phyloP scores from a whole-genome alignment of 30 jellyfish, hydroid and myxozoan species.

The Hydra vulgaris region DNA sequence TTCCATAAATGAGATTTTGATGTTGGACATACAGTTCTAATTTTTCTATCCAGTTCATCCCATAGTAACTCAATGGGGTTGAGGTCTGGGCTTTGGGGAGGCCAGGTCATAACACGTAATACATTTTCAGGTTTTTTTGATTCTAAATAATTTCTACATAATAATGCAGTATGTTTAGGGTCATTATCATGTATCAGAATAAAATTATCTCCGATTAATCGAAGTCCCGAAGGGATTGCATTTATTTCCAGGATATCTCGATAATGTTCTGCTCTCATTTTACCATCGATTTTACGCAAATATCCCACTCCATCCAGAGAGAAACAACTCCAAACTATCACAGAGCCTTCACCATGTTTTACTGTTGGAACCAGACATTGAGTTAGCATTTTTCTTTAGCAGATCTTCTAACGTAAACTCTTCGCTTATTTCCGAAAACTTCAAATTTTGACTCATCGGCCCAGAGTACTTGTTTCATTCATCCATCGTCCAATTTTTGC shows the following conservation, averaged over 20 bases:
- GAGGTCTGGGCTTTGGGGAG: background rate
- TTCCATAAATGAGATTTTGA: background rate
- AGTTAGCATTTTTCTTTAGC: background rate
- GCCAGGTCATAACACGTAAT: background rate
- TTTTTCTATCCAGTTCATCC: background rate
- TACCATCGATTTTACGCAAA: background rate
- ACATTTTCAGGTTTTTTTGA: background rate
- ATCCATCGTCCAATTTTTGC: background rate
- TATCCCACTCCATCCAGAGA: background rate
- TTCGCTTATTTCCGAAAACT: background rate
- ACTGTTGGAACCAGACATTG: background rate
- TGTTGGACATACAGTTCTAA: background rate
- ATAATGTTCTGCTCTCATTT: background rate
- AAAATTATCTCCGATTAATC: background rate
- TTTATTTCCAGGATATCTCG: background rate
- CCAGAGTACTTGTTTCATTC: background rate
- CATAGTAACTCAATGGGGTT: background rate
- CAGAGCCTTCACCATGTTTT: background rate
- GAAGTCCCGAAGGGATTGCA: background rate
- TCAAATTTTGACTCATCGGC: background rate
- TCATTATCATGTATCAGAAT: background rate
- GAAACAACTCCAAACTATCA: background rate
- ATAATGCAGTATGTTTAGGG: background rate
- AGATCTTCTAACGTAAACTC: background rate
- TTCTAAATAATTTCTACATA: background rate